A percentile compares a stretch with the other conserved stretches of the same genome.
Conservation (phyloP, 2,113 vertebrate species). For the Peromyscus polionotus region DNA sequence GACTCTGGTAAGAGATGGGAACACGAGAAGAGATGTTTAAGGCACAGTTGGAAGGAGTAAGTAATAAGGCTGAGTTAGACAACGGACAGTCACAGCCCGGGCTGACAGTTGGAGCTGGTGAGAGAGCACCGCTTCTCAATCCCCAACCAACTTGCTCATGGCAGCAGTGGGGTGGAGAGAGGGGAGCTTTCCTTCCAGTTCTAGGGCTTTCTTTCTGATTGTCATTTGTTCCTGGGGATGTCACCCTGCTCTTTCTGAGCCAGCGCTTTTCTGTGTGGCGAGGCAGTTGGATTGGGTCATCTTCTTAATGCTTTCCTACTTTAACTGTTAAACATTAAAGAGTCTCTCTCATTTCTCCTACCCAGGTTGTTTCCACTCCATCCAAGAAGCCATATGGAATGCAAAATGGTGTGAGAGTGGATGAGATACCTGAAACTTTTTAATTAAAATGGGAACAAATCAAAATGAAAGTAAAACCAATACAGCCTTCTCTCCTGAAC, state of each 20-base stretch:
- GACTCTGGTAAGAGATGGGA: conserved; percentile 66
- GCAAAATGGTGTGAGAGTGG: conserved; percentile 23
- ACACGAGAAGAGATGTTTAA: conserved; percentile 58
- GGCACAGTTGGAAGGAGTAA: conserved; percentile 57
- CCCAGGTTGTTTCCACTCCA: background rate
- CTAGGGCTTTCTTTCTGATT: background rate
- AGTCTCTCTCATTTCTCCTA: background rate
- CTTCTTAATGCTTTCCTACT: background rate
- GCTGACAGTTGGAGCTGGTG: background rate
- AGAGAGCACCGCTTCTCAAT: background rate
- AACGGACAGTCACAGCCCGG: background rate
- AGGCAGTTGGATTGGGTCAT: background rate
- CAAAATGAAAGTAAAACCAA: conserved; percentile 44
- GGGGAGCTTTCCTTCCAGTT: background rate
- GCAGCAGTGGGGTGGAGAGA: background rate
- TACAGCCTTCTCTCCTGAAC: conserved; percentile 46
- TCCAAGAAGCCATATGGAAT: background rate
- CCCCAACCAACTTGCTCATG: background rate
- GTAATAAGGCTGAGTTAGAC: conserved; percentile 54
- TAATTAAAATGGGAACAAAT: conserved; percentile 55
- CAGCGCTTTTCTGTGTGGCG: conserved; percentile 7
- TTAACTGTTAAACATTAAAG: conserved; percentile 28
- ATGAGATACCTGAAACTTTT: conserved; percentile 30
- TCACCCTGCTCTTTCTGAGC: conserved; percentile 40
- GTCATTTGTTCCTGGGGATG: background rate